These are phyloP conservation scores for Paracentrotus lividus DNA, from an alignment of 53 echinoderm and acorn worm species.

Conservation along the genomic window DNA sequence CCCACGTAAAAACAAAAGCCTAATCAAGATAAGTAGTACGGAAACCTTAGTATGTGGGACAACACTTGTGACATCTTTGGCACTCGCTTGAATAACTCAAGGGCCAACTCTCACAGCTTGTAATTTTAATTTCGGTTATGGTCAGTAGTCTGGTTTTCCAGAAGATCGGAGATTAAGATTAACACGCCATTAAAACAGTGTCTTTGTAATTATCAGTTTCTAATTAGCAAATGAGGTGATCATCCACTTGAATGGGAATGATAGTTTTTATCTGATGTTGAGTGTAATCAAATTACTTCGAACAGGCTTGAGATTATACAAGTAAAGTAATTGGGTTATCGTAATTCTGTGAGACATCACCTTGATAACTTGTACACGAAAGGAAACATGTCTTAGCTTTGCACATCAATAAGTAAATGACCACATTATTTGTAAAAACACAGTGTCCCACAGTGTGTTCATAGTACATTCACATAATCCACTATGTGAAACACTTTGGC, in stretches of 20 bases:
- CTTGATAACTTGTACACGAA: no score
- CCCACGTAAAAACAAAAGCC: not conserved
- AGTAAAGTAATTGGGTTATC: not conserved
- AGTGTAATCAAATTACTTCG: not conserved
- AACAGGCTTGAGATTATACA: not conserved
- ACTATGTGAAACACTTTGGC: no score
- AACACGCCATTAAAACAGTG: not conserved
- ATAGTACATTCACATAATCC: no score
- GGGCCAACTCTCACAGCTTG: not conserved
- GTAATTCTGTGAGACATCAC: not conserved
- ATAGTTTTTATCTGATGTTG: not conserved
- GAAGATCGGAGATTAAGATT: not conserved
- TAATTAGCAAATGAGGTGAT: constrained; percentile 7
- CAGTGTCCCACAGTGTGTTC: no score
- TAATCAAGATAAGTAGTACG: not conserved
- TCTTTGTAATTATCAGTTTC: not conserved
- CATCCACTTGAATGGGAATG: not conserved
- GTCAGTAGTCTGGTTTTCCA: not conserved
- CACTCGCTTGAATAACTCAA: not conserved
- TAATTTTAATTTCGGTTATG: not conserved
- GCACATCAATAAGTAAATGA: no score
- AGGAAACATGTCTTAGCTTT: no score
- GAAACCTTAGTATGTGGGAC: not conserved
- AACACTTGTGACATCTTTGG: not conserved
- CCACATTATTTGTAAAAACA: no score